Evolutionary conservation across 2,113 vertebrate species (phyloP).

Genomic region (Excalfactoria chinensis): DNA sequence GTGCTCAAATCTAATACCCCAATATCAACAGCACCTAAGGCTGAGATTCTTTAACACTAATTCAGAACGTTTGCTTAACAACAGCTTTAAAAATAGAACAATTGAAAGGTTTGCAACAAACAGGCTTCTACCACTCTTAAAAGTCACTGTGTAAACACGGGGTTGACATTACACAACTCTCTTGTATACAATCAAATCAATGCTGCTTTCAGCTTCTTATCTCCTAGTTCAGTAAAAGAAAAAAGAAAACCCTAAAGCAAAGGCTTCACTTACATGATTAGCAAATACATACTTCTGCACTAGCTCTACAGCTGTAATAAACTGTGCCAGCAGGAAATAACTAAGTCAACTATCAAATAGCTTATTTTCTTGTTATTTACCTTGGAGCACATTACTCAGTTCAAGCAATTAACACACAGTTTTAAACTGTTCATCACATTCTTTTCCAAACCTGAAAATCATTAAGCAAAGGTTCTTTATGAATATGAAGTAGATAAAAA

Average conservation of each 20-base stretch:
- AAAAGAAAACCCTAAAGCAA: neutral
- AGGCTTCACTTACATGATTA: neutral
- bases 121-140: neutral
- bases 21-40: neutral
- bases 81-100: constrained; percentile 26
- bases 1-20: neutral
- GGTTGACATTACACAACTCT: neutral
- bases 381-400: neutral
- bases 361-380: neutral
- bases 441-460: neutral
- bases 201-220: neutral
- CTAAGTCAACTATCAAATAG: neutral
- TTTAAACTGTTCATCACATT: neutral
- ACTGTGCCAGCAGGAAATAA: neutral
- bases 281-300: constrained; percentile 17
- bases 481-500: neutral
- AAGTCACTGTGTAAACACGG: neutral
- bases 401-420: neutral
- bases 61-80: neutral
- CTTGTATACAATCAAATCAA: neutral
- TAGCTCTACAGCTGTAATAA: neutral
- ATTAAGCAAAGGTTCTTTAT: neutral
- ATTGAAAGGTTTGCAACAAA: neutral
- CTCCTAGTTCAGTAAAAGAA: neutral
- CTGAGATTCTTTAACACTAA: neutral